These are phyloP conservation scores for Ethmia dodecea DNA, from an alignment of 2,888 invertebrate genomes.

Conservation along the genomic window DNA sequence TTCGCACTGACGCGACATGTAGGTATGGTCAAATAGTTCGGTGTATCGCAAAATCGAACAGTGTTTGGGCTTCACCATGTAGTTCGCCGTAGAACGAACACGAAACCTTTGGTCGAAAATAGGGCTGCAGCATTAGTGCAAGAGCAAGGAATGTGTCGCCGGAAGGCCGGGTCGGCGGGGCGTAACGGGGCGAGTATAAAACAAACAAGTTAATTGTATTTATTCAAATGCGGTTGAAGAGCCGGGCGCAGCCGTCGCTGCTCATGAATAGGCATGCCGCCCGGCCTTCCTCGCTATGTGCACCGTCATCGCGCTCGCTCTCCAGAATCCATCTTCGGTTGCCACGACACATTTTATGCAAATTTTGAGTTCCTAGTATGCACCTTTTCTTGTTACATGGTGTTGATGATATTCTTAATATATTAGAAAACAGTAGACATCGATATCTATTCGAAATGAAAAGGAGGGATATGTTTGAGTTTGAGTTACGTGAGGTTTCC, in stretches of 20 bases:
- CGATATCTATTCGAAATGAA: no score
- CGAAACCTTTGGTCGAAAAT: neutral
- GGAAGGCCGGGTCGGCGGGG: constrained; percentile 48
- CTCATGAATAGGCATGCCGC: constrained; percentile 68
- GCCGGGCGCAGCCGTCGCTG: constrained; percentile 52
- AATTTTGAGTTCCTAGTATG: constrained; percentile 15
- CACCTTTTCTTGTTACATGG: constrained; percentile 12
- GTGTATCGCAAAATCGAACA: no score
- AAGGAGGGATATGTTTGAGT: no score
- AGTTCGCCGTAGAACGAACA: neutral
- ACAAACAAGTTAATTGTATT: constrained; percentile 78
- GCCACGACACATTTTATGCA: constrained; percentile 26
- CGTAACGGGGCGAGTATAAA: constrained; percentile 55
- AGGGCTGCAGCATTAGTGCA: constrained; percentile 10
- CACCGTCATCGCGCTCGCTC: constrained; percentile 45
- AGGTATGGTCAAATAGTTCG: no score
- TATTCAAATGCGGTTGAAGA: constrained; percentile 67
- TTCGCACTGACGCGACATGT: no score
- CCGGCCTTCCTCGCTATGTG: constrained; percentile 55
- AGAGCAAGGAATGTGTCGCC: constrained; percentile 41
- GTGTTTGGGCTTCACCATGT: no score
- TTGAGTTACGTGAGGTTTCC: no score
- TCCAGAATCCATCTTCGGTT: constrained; percentile 22
- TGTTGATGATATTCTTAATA: neutral
- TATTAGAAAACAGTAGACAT: neutral